Conservation (phyloP, 2,888 invertebrate genomes). For the Hartigia nigra region DNA sequence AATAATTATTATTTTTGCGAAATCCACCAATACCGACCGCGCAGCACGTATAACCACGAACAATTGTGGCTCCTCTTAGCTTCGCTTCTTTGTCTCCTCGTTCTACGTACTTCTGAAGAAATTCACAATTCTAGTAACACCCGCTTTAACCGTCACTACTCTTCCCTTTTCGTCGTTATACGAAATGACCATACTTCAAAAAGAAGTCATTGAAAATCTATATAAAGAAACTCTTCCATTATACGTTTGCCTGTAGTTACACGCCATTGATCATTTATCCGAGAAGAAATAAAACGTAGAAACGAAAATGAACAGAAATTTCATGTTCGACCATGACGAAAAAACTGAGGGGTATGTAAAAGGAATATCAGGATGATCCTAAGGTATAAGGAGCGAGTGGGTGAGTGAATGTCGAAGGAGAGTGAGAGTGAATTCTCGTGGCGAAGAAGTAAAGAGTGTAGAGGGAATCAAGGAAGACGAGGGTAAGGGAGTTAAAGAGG, state of each 20-base stretch:
- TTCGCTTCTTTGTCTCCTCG: neutral
- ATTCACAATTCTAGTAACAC: neutral
- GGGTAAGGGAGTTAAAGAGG: neutral
- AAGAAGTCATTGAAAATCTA: neutral
- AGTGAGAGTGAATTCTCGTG: neutral
- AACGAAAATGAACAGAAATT: neutral
- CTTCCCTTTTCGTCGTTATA: neutral
- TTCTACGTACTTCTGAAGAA: neutral
- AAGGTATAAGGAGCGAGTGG: neutral
- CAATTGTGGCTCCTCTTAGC: neutral
- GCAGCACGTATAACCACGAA: neutral
- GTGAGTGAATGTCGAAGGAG: neutral
- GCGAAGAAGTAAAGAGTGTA: neutral
- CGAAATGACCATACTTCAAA: neutral
- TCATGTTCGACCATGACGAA: neutral
- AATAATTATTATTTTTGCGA: slow-evolving; percentile 31
- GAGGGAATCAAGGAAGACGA: neutral
- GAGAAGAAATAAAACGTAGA: neutral
- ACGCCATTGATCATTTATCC: neutral
- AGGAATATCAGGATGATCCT: neutral
- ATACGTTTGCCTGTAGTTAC: neutral
- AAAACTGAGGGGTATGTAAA: neutral
- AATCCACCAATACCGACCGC: slow-evolving; percentile 10
- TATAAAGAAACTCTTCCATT: neutral
- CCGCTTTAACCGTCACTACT: neutral